Evolutionary conservation across 1,140 invertebrate genomes (phyloP).

Genomic region (Tetragonula clypearis): DNA sequence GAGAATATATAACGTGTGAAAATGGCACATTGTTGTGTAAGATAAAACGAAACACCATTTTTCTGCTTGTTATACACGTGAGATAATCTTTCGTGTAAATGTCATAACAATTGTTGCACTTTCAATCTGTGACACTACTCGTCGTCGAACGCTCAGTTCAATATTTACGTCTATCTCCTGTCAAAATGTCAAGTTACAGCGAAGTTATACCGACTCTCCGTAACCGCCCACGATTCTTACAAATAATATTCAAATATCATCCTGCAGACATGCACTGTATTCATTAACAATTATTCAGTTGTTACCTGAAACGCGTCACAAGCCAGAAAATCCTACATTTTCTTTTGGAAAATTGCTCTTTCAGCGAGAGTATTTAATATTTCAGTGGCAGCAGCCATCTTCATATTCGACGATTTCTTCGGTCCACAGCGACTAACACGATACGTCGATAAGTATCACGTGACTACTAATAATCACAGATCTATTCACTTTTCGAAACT

Average conservation of each 20-base stretch:
- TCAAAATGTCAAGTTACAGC: conserved; percentile 70
- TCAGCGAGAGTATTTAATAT: conserved; percentile 68
- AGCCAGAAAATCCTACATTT: conserved; percentile 70
- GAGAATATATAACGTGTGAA: conserved; percentile 52
- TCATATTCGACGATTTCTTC: conserved; percentile 62
- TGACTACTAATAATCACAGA: conserved; percentile 52
- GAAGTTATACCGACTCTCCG: conserved; percentile 60
- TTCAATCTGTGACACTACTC: conserved; percentile 35
- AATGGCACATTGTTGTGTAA: conserved; percentile 54
- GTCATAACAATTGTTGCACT: conserved; percentile 29
- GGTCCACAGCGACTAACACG: conserved; percentile 56
- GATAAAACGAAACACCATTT: conserved; percentile 54
- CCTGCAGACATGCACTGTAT: conserved; percentile 6
- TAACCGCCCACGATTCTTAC: conserved; percentile 61
- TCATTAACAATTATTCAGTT: background rate
- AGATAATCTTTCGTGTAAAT: background rate
- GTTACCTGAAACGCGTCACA: conserved; percentile 70
- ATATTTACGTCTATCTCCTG: conserved; percentile 75
- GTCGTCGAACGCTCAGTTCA: conserved; percentile 55
- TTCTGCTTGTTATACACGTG: background rate
- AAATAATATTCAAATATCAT: conserved; percentile 29
- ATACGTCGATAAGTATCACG: conserved; percentile 75
- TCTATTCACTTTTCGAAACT: conserved; percentile 27
- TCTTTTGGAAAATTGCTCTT: conserved; percentile 63
- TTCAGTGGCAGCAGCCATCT: conserved; percentile 76